These are phyloP conservation scores for Diprion similis DNA, from an alignment of 1,140 invertebrate species.

Conservation along the genomic window DNA sequence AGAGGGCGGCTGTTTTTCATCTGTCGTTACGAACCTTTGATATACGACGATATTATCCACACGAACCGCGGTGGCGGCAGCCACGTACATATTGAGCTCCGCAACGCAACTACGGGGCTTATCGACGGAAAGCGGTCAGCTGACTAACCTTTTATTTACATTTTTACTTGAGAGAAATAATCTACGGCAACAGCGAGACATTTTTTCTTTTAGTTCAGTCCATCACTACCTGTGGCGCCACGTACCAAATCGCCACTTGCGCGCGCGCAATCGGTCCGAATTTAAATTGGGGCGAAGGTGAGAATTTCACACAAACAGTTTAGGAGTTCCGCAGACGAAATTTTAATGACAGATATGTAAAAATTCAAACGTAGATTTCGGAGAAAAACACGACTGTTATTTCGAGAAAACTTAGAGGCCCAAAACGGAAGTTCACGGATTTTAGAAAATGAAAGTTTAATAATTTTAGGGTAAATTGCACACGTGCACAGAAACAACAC, in stretches of 20 bases:
- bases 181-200: slow-evolving; percentile 36
- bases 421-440: no score
- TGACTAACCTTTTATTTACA: slow-evolving; percentile 51
- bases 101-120: slow-evolving; percentile 5
- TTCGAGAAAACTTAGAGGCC: no score
- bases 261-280: no score
- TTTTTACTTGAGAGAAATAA: slow-evolving; percentile 39
- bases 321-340: no score
- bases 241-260: background rate
- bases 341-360: no score
- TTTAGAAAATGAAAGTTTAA: no score
- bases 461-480: no score
- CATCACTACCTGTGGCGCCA: background rate
- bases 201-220: slow-evolving; percentile 40
- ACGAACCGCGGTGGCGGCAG: slow-evolving; percentile 10
- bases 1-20: background rate
- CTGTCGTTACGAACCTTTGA: background rate
- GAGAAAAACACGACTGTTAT: no score
- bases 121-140: slow-evolving; percentile 43
- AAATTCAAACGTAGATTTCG: no score
- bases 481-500: no score
- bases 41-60: background rate
- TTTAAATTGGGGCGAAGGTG: no score
- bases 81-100: slow-evolving; percentile 48
- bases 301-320: no score